Evolutionary conservation across 2,888 invertebrate species (phyloP), one percentile per base, ranked within the genome.

Genomic region (Choristoneura rosaceana): DNA sequence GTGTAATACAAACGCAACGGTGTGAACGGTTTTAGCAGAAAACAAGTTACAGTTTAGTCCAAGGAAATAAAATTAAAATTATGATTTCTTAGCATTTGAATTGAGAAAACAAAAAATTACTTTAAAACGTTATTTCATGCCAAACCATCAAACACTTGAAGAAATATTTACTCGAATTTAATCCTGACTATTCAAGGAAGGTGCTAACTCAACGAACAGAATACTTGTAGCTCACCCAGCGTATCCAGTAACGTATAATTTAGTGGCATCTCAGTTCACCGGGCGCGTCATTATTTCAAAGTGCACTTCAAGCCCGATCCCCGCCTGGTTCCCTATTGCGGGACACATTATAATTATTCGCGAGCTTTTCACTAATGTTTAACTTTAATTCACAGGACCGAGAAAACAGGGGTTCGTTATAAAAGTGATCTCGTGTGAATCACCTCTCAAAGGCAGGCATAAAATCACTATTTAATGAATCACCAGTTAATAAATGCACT

Each of bases 301-400:
- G 92, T 90, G 88, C 91, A 85, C 92, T 90, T 79, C 79, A 76
- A 78, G 75, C 81, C 78, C 82, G 83, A 85, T 83, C 84, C 84
- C 84, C 71, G 76, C 84, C 84, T 82, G 47, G 14, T 64, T 64
- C 34, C 50, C 82, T 79, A 77, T 79, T 81, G 83, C 82, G 82
- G 41, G 65, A 84, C 83, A 83, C 87, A 90, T 91, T 87, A 88
- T 88, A 90, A 91, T 91, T 90, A 91, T 92, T 90, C 84, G 85
- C 80, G 87, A 90, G 90, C 88, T 91, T 90, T 90, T 89, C 88
- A 82, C 87, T 91, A 85, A 89, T 84, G 84, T 87, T 84, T 85
- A 83, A 85, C 84, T 84, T 77, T 60, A 73, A 68, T 64, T 64
- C 52, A 15, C 59, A 76, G 70, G 77, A 67, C 74, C 65, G 70